phyloP scores from a whole-genome alignment of 2,888 invertebrate genomes.

The Eulithis prunata region DNA sequence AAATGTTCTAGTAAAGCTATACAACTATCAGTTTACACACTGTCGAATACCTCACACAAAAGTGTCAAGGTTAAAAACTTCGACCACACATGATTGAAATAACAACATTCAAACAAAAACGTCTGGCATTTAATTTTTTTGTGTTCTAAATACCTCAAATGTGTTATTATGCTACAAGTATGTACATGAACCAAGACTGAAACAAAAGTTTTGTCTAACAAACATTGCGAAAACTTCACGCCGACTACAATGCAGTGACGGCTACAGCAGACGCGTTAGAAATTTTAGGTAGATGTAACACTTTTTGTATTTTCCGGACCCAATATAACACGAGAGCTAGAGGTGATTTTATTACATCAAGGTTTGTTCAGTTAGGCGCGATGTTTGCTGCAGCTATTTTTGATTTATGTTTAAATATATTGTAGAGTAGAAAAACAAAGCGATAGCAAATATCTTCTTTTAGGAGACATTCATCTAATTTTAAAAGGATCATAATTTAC shows the following conservation, averaged over 20 bases:
- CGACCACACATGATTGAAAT: constrained; percentile 17
- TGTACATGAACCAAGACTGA: constrained; percentile 42
- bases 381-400: too few relatives aligned
- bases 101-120: constrained; percentile 16
- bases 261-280: constrained; percentile 18
- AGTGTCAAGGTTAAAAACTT: constrained; percentile 23
- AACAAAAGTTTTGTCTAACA: constrained; percentile 50
- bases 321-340: constrained; percentile 1
- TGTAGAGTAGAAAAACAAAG: too few relatives aligned
- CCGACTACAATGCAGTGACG: constrained; percentile 41
- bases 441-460: too few relatives aligned
- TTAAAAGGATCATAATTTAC: too few relatives aligned
- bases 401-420: too few relatives aligned
- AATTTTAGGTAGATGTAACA: constrained; percentile 10
- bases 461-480: too few relatives aligned
- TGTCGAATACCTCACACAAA: neutral
- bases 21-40: neutral
- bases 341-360: constrained; percentile 1
- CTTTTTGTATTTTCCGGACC: constrained; percentile 4
- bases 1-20: neutral
- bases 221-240: constrained; percentile 55
- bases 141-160: constrained; percentile 28
- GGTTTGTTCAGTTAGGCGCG: too few relatives aligned
- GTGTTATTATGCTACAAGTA: constrained; percentile 6
- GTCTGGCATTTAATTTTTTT: constrained; percentile 22